Base-by-base conservation (phyloP, 2,888 invertebrate genomes). In the Alcis repandata region DNA sequence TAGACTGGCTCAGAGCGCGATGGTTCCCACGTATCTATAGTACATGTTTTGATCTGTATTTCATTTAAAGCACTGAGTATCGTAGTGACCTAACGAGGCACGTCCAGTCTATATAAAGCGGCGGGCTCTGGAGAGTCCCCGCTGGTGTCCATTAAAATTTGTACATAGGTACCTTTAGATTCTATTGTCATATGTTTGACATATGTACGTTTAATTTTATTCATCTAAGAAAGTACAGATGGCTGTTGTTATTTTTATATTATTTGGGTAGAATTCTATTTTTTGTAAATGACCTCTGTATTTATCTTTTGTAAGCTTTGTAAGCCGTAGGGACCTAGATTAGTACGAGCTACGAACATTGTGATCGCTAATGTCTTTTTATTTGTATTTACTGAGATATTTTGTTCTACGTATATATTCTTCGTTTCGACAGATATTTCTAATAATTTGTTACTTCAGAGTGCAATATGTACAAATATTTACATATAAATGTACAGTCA, bases 381-480 rank as follows among this genome's bases (percentile, higher is more conserved):
- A 84, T 88, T 88, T 86, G 87, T 90, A 86, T 90, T 89, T 86
- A 88, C 86, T 83, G 83, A 86, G 75, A 85, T 86, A 85, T 85
- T 85, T 84, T 81, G 87, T 89, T 88, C 89, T 82, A 82, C 87
- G 85, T 87, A 86, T 88, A 84, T 87, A 86, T 86, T 88, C 84
- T 91, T 89, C 88, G 86, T 89, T 90, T 90, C 84, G 87, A 89
- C 87, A 88, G 82, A 88, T 87, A 82, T 88, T 86, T 88, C 86
- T 87, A 90, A 89, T 87, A 87, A 88, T 89, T 92, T 90, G 91
- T 93, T 92, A 92, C 89, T 92, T 93, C 92, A 94, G 95, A 95
- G 95, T 95, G 95, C 95, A 95, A 95, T 95, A 95, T 95, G 95
- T 95, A 95, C 95, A 95, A 95, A 95, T 95, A 95, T 95, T 95